Conservation (phyloP, 2,888 invertebrate species). For the Lamellibrachia satsuma region DNA sequence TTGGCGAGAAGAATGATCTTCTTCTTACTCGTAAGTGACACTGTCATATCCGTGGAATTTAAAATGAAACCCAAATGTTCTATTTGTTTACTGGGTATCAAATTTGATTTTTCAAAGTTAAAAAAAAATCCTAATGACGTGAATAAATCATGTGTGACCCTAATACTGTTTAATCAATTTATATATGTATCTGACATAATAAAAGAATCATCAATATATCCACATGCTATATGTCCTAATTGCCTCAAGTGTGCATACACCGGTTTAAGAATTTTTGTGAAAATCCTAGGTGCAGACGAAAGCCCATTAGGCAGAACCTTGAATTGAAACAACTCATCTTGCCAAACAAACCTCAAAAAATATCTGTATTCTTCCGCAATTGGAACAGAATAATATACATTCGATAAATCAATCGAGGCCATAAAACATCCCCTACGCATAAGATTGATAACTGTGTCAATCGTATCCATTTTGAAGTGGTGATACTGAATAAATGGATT, state of each 20-base stretch:
- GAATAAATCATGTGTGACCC: slow-evolving; percentile 20
- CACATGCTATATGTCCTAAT: neutral
- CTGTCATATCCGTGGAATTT: neutral
- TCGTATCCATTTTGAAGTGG: slow-evolving; percentile 44
- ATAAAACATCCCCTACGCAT: slow-evolving; percentile 36
- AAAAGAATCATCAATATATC: neutral
- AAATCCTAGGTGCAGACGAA: too few relatives aligned
- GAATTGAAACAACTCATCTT: slow-evolving; percentile 30
- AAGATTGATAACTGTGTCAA: slow-evolving; percentile 32
- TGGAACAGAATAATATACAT: slow-evolving; percentile 39
- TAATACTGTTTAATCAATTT: neutral
- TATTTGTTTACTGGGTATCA: neutral
- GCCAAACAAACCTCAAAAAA: slow-evolving; percentile 37
- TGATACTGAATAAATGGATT: slow-evolving; percentile 35
- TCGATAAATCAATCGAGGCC: slow-evolving; percentile 37
- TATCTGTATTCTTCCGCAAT: slow-evolving; percentile 28
- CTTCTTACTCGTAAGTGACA: neutral
- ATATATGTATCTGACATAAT: neutral
- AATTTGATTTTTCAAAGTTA: neutral
- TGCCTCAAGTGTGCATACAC: too few relatives aligned
- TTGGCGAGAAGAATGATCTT: neutral
- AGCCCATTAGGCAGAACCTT: neutral
- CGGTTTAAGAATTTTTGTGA: too few relatives aligned
- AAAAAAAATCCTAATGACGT: neutral
- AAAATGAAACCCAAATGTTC: neutral